Conservation (phyloP, 2,888 invertebrate genomes). For the Bombyx huttoni region DNA sequence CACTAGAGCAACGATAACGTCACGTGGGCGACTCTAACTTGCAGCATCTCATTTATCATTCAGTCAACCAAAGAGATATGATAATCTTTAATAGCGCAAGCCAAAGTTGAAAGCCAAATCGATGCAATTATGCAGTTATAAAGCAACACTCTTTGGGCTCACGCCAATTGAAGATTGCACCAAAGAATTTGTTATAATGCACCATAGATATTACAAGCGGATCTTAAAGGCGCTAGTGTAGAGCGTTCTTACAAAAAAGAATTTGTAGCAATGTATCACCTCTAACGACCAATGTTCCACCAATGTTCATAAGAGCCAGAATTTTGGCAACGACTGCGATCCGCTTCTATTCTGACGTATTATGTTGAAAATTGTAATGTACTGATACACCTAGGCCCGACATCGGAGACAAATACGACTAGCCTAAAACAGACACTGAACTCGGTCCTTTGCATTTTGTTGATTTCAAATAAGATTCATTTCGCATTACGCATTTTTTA, state of each 20-base stretch:
- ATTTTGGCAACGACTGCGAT: slow-evolving; percentile 38
- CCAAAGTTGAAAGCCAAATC: background rate
- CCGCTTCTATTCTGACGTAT: background rate
- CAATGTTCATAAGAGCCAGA: slow-evolving; percentile 41
- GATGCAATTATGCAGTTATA: background rate
- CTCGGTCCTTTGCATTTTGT: too few relatives aligned
- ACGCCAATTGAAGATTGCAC: slow-evolving; percentile 5
- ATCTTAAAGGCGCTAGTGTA: slow-evolving; percentile 14
- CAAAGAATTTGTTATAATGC: slow-evolving; percentile 3
- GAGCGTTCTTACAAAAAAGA: slow-evolving; percentile 19
- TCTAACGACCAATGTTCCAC: slow-evolving; percentile 21
- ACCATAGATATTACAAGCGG: slow-evolving; percentile 1
- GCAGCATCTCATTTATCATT: slow-evolving; percentile 16
- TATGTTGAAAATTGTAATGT: background rate
- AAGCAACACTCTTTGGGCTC: background rate
- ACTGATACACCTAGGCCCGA: background rate
- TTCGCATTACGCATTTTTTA: too few relatives aligned
- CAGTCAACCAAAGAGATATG: slow-evolving; percentile 10
- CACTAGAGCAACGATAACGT: slow-evolving; percentile 28
- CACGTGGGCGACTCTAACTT: slow-evolving; percentile 32
- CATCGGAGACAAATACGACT: background rate
- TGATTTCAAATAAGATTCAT: too few relatives aligned
- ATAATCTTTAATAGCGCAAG: slow-evolving; percentile 4
- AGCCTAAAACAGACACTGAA: too few relatives aligned
- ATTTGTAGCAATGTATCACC: slow-evolving; percentile 33